phyloP scores from a whole-genome alignment of 2,113 vertebrate genomes.

The Tupaia tana region DNA sequence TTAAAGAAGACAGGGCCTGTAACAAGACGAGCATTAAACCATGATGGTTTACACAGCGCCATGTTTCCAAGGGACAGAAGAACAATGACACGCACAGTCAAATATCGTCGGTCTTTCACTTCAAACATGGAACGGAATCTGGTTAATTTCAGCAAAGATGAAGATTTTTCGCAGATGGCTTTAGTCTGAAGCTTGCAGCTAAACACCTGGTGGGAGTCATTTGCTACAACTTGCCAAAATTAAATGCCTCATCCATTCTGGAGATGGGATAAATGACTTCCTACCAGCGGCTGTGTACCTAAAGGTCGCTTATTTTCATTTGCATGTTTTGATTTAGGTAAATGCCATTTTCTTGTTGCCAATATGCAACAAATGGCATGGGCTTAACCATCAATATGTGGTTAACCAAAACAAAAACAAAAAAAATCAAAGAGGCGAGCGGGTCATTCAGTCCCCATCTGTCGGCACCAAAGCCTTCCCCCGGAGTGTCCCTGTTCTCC shows the following conservation, averaged over 20 bases:
- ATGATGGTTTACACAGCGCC: background rate
- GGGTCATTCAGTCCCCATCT: background rate
- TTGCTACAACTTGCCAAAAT: conserved; percentile 64
- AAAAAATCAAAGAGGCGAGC: background rate
- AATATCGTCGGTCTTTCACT: background rate
- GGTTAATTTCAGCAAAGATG: conserved; percentile 68
- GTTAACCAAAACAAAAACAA: background rate
- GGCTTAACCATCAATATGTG: background rate
- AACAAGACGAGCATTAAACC: background rate
- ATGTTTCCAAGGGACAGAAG: background rate
- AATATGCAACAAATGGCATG: background rate
- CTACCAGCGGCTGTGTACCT: background rate
- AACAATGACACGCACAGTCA: background rate
- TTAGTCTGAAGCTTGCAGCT: conserved; percentile 56
- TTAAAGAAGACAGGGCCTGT: background rate
- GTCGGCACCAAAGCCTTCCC: conserved; percentile 15
- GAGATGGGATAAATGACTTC: conserved; percentile 58
- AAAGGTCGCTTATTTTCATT: conserved; percentile 49
- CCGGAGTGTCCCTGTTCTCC: background rate
- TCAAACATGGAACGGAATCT: conserved; percentile 10
- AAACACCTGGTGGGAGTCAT: conserved; percentile 72
- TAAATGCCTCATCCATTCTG: conserved; percentile 74
- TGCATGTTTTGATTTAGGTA: conserved; percentile 3
- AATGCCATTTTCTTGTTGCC: conserved; percentile 9
- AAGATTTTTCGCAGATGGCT: conserved; percentile 63